Evolutionary conservation across 2,797 vertebrate genomes (phyloP), one percentile per base, ranked within the genome.

Genomic region (Acrocephalus scirpaceus): DNA sequence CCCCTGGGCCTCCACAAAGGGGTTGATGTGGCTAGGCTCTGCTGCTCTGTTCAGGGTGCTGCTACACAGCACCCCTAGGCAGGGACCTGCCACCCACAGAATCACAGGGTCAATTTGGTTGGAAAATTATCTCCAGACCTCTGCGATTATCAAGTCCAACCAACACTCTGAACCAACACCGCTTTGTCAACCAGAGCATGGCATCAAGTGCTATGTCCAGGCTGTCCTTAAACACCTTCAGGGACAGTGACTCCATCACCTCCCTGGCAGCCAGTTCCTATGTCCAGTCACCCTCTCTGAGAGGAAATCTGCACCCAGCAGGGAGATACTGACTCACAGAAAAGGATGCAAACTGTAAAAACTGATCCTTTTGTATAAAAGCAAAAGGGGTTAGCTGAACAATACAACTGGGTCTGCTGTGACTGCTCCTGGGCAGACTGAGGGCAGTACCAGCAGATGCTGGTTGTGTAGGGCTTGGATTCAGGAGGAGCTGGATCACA

Each of bases 1-100:
- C 15, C 9, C 32, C 20, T n/a, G 54, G 13, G 20, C 32, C 56
- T 7, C 20, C 54, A 34, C 32, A 36, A 23, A 58, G 62, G 32
- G 32, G 22, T 2, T 0, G 2, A 13, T 7, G 25, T 15, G 16
- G 16, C 16, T 1, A 0, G 25, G 30, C 54, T 47, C 25, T 0
- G 1, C 6, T 9, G 10, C 29, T 16, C 7, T 3, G 13, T 2
- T 25, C 17, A 15, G 11, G 21, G 23, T 2, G 13, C 30, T 2
- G 16, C 36, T 9, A 1, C 66, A 40, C 3, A 11, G 42, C 21
- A 3, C 16, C 11, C 42, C 21, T 7, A 7, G 51, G n/a, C 18
- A 6, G 9, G 26, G 21, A 36, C 3, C 32, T 72, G 27, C 27
- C 8, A 6, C 14, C 29, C 29, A 29, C 42, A 74, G 16, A 57